These are phyloP conservation scores for Nephrotoma guestfalica DNA, from an alignment of 2,888 invertebrate genomes.

Conservation along the genomic window DNA sequence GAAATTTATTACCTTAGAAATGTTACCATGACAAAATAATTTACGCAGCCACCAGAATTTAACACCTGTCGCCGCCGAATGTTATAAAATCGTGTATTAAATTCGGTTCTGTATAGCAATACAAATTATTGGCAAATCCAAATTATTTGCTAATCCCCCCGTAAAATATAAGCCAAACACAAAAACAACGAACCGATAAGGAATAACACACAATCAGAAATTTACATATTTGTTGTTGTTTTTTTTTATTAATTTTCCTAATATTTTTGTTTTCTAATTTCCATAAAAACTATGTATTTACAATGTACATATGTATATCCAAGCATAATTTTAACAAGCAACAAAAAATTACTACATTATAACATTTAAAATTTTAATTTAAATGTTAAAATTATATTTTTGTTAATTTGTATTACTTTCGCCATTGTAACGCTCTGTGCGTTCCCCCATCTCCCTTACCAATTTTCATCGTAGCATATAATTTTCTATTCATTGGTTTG, in stretches of 20 bases:
- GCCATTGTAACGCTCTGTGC: not conserved
- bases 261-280: not conserved
- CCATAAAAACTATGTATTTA: not conserved
- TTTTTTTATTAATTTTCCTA: not conserved
- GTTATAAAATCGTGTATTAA: not conserved
- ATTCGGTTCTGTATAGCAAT: not conserved
- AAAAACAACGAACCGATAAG: not conserved
- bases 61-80: not conserved
- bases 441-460: not conserved
- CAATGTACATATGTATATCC: not conserved
- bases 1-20: not conserved
- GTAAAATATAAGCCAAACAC: not conserved
- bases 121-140: not conserved
- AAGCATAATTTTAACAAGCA: not conserved
- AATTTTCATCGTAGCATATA: not conserved
- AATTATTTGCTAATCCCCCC: not conserved
- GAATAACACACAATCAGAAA: not conserved
- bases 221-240: not conserved
- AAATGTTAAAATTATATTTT: not conserved
- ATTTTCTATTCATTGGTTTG: not conserved
- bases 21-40: not conserved
- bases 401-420: not conserved
- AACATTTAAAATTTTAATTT: not conserved
- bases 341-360: not conserved
- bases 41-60: not conserved